phyloP scores from a whole-genome alignment of 1,140 invertebrate species.

The Drosophila melanica region DNA sequence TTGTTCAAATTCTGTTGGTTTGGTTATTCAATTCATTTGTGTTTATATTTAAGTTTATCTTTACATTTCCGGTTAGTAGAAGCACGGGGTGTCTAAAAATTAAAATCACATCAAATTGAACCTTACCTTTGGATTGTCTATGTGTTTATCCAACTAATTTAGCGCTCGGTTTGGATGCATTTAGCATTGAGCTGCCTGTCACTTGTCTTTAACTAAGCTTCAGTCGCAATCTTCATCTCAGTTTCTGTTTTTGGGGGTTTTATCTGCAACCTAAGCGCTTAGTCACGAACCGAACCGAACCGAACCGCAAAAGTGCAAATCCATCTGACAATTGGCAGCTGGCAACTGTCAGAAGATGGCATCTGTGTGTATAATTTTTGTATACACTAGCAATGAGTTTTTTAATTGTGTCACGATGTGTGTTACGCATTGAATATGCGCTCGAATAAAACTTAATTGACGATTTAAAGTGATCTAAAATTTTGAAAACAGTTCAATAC shows the following conservation, averaged over 20 bases:
- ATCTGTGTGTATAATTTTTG: slow-evolving; percentile 1
- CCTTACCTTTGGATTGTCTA: neutral
- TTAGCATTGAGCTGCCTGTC: slow-evolving; percentile 56
- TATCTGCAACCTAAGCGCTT: slow-evolving; percentile 69
- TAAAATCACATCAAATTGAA: neutral
- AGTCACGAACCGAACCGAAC: slow-evolving; percentile 59
- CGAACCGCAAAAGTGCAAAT: slow-evolving; percentile 52
- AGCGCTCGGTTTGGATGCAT: slow-evolving; percentile 36
- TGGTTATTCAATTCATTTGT: slow-evolving; percentile 16
- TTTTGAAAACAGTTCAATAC: too few species aligned
- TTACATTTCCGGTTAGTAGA: slow-evolving; percentile 30
- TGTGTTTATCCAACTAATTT: slow-evolving; percentile 63
- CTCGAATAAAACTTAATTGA: too few species aligned
- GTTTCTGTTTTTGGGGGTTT: neutral
- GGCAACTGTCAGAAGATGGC: neutral
- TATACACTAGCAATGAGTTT: neutral
- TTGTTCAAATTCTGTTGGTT: slow-evolving; percentile 46
- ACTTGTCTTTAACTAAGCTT: slow-evolving; percentile 37
- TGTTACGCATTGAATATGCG: neutral
- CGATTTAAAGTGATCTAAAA: too few species aligned
- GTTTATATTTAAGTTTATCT: neutral
- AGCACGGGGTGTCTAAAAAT: neutral
- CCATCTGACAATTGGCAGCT: slow-evolving; percentile 50
- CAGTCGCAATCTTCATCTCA: neutral
- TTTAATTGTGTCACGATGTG: neutral